These are phyloP conservation scores for Bufotes viridis DNA, from an alignment of 2,797 vertebrate species.

Conservation along the genomic window DNA sequence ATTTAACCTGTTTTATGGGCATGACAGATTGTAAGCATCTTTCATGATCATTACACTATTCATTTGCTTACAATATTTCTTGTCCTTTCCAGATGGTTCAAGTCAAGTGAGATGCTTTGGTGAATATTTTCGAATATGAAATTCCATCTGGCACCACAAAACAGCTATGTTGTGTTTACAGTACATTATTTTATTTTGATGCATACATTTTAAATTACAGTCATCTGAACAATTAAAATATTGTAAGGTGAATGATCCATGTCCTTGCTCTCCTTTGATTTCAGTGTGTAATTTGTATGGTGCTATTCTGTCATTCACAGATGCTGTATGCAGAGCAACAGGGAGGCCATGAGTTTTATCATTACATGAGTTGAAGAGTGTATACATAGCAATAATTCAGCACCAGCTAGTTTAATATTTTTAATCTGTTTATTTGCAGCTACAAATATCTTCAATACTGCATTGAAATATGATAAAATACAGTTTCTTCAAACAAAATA, in stretches of 20 bases:
- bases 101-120: slow-evolving; percentile 49
- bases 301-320: not conserved
- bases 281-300: not conserved
- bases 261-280: not conserved
- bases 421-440: not conserved
- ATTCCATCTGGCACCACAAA: slow-evolving; percentile 50
- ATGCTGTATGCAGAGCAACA: not conserved
- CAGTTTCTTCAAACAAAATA: too few relatives aligned
- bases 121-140: slow-evolving; percentile 30
- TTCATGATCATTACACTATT: slow-evolving; percentile 52
- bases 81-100: slow-evolving; percentile 58
- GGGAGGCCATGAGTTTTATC: not conserved
- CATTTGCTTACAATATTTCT: slow-evolving; percentile 43
- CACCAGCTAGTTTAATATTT: not conserved
- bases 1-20: slow-evolving; percentile 22
- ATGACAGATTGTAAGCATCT: slow-evolving; percentile 51
- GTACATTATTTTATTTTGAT: slow-evolving; percentile 25
- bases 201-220: not conserved
- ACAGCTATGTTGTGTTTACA: slow-evolving; percentile 35
- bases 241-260: not conserved
- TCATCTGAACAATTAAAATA: not conserved
- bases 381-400: not conserved
- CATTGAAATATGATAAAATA: not conserved
- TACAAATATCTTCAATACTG: not conserved
- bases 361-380: not conserved